Conservation (phyloP, 2,113 vertebrate genomes). For the Leucoraja erinaceus region DNA sequence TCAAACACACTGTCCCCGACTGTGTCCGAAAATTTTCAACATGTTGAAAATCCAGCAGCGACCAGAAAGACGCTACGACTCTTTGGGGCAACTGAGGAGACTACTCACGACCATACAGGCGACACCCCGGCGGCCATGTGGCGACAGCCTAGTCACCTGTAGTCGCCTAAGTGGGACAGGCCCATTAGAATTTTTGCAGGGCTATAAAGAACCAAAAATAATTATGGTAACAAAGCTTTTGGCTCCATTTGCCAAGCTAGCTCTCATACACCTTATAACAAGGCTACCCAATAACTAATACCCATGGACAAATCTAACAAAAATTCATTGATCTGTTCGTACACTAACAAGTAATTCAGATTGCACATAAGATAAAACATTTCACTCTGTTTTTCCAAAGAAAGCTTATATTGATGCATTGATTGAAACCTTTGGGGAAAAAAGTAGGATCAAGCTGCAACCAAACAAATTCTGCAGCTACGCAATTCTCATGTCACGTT, state of each 20-base stretch:
- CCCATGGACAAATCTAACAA: not conserved
- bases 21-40: too few species aligned
- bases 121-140: too few species aligned
- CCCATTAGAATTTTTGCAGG: not conserved
- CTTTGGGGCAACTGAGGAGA: too few species aligned
- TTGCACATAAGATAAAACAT: not conserved
- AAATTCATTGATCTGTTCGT: not conserved
- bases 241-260: not conserved
- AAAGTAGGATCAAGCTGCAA: not conserved
- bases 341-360: not conserved
- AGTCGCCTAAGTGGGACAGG: too few species aligned
- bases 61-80: too few species aligned
- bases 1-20: too few species aligned
- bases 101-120: too few species aligned
- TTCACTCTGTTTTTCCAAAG: not conserved
- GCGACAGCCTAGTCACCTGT: too few species aligned
- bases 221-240: not conserved
- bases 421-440: not conserved
- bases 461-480: not conserved
- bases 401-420: not conserved
- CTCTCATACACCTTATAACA: not conserved
- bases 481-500: constrained; percentile 11
- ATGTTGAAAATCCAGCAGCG: too few species aligned
- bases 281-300: not conserved
- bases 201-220: not conserved